Evolutionary conservation across 2,888 invertebrate genomes (phyloP), one percentile per base, ranked within the genome.

Genomic region (Galerucella calmariensis): DNA sequence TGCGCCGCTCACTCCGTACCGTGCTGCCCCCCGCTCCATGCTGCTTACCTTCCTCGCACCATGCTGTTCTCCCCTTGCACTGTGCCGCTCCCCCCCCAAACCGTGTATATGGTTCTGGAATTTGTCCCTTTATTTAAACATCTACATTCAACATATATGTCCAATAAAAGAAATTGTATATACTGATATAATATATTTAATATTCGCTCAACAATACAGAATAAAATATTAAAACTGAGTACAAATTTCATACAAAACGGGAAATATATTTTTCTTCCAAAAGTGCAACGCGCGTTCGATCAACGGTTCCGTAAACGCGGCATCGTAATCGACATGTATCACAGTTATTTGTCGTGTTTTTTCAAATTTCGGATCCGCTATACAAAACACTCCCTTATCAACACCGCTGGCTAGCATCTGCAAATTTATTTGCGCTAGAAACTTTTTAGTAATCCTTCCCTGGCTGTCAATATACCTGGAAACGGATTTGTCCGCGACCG

Each of bases 191-290:
- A 35, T 35, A 35, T 35, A 35, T 35, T 35, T 35, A 6, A 35
- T 35, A 35, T 35, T 35, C 35, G 35, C 6, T 35, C 6, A 5
- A 35, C 35, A 35, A 6, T 35, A 35, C 35, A 35, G 35, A 35
- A 35, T 35, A 35, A 4, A 4, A 4, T 6, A 6, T 6, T 35
- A 35, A 35, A 35, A 35, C 35, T 61, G 35, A 14, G 2, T 61
- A 27, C 61, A 61, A 27, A 16, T 27, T 24, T 20, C 61, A 27
- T 46, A 12, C 14, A 66, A 66, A 8, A 66, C 5, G n/a, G 66
- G 46, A 67, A 67, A 67, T 56, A 67, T 35, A 27, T 56, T 27
- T 5, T 24, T 56, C 63, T 71, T 63, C 71, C 71, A 71, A 48
- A 65, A 65, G 2, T 48, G 12, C 14, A 56, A n/a, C 16, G 71